phyloP scores from a whole-genome alignment of 2,888 invertebrate genomes.

The Ptycholaimellus sp. region DNA sequence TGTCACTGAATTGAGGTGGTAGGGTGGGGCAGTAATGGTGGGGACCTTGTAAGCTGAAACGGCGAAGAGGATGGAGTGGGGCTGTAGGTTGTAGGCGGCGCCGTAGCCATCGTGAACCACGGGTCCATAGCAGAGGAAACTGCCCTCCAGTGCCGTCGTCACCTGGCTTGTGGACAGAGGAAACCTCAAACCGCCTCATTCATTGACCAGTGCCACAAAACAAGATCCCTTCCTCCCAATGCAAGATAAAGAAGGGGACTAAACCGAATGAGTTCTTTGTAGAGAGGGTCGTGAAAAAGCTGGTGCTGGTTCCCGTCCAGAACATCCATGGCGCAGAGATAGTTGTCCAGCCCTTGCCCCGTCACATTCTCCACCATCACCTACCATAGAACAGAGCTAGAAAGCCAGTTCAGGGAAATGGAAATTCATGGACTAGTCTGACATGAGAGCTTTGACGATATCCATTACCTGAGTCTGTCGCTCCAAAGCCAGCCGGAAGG shows the following conservation, averaged over 20 bases:
- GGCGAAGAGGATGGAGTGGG: constrained; percentile 55
- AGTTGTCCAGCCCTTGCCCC: constrained; percentile 81
- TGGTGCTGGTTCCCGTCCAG: constrained; percentile 43
- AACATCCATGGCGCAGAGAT: constrained; percentile 65
- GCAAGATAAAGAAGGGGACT: too few relatives aligned
- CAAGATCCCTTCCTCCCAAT: too few relatives aligned
- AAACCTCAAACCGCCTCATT: constrained; percentile 44
- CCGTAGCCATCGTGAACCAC: constrained; percentile 93
- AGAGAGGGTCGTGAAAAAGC: constrained; percentile 45
- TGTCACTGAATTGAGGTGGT: too few relatives aligned
- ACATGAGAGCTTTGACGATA: too few relatives aligned
- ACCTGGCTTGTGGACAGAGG: constrained; percentile 89
- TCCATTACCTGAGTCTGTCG: background rate
- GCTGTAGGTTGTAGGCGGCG: constrained; percentile 75
- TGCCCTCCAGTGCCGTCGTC: constrained; percentile 33
- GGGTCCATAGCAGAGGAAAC: constrained; percentile 83
- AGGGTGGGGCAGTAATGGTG: constrained; percentile 47
- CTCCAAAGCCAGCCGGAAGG: background rate
- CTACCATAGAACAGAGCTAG: too few relatives aligned
- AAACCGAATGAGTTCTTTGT: constrained; percentile 3
- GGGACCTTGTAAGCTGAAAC: constrained; percentile 63
- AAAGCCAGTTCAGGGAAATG: too few relatives aligned
- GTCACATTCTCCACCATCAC: constrained; percentile 46
- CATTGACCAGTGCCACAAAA: too few relatives aligned
- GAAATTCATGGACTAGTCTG: too few relatives aligned